phyloP scores from a whole-genome alignment of 1,140 invertebrate genomes.

The Phenacoccus solenopsis region DNA sequence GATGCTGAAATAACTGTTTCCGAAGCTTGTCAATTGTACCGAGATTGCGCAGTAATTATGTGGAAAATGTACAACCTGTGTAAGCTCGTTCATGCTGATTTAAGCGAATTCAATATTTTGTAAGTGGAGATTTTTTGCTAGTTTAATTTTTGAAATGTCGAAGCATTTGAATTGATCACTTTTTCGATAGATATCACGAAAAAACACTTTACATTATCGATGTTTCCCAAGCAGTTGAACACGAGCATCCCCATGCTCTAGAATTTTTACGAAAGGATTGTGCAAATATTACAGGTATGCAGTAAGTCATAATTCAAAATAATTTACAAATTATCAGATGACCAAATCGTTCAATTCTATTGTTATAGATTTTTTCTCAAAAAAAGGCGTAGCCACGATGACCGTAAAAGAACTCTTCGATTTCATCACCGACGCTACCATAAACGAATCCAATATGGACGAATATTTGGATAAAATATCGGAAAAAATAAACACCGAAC shows the following conservation, averaged over 20 bases:
- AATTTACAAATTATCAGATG: no score
- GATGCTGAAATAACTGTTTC: constrained; percentile 56
- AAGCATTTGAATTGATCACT: background rate
- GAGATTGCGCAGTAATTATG: constrained; percentile 81
- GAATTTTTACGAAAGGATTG: constrained; percentile 93
- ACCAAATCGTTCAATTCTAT: background rate
- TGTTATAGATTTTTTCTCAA: constrained; percentile 77
- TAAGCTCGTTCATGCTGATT: constrained; percentile 89
- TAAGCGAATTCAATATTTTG: constrained; percentile 92
- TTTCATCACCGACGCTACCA: constrained; percentile 82
- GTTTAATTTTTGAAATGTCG: constrained; percentile 6
- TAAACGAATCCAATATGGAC: constrained; percentile 72
- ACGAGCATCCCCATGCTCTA: constrained; percentile 89
- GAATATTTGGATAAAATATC: constrained; percentile 58
- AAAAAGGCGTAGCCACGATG: constrained; percentile 77
- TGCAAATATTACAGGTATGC: constrained; percentile 65
- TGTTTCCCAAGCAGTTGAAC: constrained; percentile 95
- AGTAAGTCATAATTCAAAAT: no score
- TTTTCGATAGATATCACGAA: constrained; percentile 39
- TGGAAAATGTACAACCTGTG: constrained; percentile 87
- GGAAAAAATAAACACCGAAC: constrained; percentile 45
- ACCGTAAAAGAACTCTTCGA: constrained; percentile 86
- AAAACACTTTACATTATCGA: constrained; percentile 84
- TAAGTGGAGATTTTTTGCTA: constrained; percentile 33
- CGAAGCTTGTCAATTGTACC: constrained; percentile 62